These are phyloP conservation scores for Eriocheir sinensis DNA, from an alignment of 1,140 invertebrate genomes.

Conservation along the genomic window DNA sequence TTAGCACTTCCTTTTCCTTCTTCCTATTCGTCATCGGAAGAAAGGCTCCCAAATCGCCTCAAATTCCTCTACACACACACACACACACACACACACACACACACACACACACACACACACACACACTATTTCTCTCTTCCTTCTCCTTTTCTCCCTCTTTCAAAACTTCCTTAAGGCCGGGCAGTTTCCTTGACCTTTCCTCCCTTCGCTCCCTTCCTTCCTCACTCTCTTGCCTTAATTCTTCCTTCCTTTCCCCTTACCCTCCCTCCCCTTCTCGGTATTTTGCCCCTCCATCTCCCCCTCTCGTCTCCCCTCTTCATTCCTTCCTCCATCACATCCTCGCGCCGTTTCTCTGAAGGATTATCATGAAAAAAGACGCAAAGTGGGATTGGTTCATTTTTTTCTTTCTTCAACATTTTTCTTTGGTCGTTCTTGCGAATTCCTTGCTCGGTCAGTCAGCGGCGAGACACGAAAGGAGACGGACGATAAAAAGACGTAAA, in stretches of 20 bases:
- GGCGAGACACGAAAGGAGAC: not conserved
- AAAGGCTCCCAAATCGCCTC: no score
- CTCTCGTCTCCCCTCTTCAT: not conserved
- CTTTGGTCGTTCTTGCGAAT: not conserved
- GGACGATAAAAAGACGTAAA: not conserved
- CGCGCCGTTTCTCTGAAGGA: not conserved
- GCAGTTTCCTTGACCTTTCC: no score
- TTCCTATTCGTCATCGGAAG: no score
- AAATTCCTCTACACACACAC: no score
- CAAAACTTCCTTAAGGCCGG: no score
- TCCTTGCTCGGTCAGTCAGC: not conserved
- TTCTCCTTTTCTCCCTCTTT: no score
- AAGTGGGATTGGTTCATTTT: not conserved
- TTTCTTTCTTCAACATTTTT: not conserved
- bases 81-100: no score
- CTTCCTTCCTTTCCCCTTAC: not conserved
- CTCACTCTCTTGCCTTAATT: not conserved
- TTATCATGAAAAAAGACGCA: not conserved
- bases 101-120: no score
- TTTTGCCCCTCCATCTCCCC: no score
- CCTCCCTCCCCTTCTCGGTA: not conserved
- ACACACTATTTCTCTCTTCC: no score
- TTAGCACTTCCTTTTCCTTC: no score
- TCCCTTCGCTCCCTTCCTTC: not conserved
- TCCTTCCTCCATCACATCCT: not conserved